Evolutionary conservation across 2,113 vertebrate genomes (phyloP).

Genomic region (Setophaga kirtlandii): DNA sequence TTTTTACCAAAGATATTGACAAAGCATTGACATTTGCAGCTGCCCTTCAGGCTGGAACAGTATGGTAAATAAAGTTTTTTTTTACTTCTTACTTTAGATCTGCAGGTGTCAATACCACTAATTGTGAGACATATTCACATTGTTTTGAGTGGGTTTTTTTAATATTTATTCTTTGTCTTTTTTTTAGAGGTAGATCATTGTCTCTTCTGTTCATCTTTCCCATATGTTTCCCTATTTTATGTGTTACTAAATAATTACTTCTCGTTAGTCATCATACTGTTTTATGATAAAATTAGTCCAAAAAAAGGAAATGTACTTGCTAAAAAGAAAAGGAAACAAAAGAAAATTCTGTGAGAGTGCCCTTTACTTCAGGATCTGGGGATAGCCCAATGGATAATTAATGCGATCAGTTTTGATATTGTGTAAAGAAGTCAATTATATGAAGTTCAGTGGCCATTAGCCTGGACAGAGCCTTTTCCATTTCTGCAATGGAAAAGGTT

Average conservation of each 20-base stretch:
- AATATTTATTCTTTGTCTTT: background rate
- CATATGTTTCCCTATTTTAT: background rate
- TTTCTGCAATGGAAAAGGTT: background rate
- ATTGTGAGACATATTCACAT: background rate
- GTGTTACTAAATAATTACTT: background rate
- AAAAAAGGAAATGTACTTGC: background rate
- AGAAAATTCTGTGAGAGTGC: background rate
- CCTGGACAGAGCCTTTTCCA: background rate
- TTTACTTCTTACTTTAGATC: background rate
- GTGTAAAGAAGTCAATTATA: background rate
- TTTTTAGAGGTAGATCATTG: background rate
- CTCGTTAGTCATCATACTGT: background rate
- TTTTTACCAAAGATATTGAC: constrained; percentile 87
- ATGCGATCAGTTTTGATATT: rapidly evolving
- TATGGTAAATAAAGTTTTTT: constrained; percentile 79
- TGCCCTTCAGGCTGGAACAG: constrained; percentile 86
- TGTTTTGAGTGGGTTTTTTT: background rate
- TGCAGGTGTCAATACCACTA: background rate
- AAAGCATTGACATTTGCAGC: constrained; percentile 84
- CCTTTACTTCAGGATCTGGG: background rate
- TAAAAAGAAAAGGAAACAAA: background rate
- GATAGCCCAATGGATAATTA: background rate
- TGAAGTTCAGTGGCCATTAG: background rate
- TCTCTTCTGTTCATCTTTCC: background rate
- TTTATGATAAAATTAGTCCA: background rate